phyloP scores from a whole-genome alignment of 2,888 invertebrate genomes.

The Nemotelus nigrinus region DNA sequence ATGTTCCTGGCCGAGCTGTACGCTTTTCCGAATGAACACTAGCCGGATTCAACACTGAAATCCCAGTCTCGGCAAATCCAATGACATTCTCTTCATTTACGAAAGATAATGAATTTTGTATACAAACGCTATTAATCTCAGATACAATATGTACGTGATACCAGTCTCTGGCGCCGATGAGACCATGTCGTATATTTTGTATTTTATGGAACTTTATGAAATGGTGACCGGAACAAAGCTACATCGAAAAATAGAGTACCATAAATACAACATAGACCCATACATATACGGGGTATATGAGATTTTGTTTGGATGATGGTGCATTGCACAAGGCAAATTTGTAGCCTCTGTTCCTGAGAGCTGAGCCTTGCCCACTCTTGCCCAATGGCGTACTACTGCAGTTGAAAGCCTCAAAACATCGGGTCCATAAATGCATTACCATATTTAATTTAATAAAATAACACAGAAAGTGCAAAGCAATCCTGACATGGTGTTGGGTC shows the following conservation, averaged over 20 bases:
- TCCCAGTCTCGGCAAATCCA: background rate
- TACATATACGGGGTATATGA: no score
- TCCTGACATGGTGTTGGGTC: slow-evolving; percentile 3
- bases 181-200: slow-evolving; percentile 5
- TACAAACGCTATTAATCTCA: slow-evolving; percentile 39
- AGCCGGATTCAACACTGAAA: background rate
- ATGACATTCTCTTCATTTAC: slow-evolving; percentile 28
- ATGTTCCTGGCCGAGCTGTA: background rate
- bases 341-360: no score
- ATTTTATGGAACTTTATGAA: slow-evolving; percentile 25
- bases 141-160: slow-evolving; percentile 5
- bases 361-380: slow-evolving; percentile 6
- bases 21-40: background rate
- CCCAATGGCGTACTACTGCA: slow-evolving; percentile 9
- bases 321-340: no score
- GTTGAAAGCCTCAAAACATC: slow-evolving; percentile 29
- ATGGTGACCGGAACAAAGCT: background rate
- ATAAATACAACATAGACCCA: background rate
- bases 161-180: slow-evolving; percentile 8
- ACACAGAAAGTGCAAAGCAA: background rate
- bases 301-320: no score
- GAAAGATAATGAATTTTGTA: slow-evolving; percentile 35
- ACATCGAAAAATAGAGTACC: slow-evolving; percentile 22
- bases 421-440: slow-evolving; percentile 32
- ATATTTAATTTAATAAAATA: slow-evolving; percentile 43